These are phyloP conservation scores for Ophonus ardosiacus DNA, from an alignment of 2,888 invertebrate genomes.

Conservation along the genomic window DNA sequence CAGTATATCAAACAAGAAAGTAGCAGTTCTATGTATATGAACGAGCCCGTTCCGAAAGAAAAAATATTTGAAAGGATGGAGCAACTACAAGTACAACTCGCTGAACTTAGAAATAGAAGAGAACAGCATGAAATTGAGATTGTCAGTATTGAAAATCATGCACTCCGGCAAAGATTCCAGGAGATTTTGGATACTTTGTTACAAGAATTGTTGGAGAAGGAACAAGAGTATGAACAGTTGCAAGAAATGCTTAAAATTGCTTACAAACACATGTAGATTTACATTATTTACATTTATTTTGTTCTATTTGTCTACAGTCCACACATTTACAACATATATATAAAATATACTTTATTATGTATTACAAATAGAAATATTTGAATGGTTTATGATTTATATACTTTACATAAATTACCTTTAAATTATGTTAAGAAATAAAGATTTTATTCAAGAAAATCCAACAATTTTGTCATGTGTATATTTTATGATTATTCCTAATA, in stretches of 20 bases:
- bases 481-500: too few species aligned
- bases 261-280: conserved; percentile 50
- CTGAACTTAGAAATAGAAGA: conserved; percentile 85
- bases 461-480: too few species aligned
- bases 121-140: conserved; percentile 90
- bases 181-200: conserved; percentile 88
- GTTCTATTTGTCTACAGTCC: too few species aligned
- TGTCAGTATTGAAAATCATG: conserved; percentile 90
- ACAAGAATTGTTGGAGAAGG: conserved; percentile 88
- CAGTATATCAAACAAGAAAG: conserved; percentile 50
- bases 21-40: conserved; percentile 16
- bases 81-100: conserved; percentile 85
- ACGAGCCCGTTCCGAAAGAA: conserved; percentile 64
- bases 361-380: too few species aligned
- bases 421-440: too few species aligned
- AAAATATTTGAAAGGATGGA: conserved; percentile 80
- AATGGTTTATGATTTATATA: too few species aligned
- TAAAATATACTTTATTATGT: too few species aligned
- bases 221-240: conserved; percentile 79
- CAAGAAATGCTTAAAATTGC: conserved; percentile 71
- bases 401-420: too few species aligned
- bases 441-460: too few species aligned
- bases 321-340: too few species aligned
- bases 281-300: neutral
- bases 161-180: conserved; percentile 87